phyloP scores from a whole-genome alignment of 2,888 invertebrate species.

The Punctoribates punctum region DNA sequence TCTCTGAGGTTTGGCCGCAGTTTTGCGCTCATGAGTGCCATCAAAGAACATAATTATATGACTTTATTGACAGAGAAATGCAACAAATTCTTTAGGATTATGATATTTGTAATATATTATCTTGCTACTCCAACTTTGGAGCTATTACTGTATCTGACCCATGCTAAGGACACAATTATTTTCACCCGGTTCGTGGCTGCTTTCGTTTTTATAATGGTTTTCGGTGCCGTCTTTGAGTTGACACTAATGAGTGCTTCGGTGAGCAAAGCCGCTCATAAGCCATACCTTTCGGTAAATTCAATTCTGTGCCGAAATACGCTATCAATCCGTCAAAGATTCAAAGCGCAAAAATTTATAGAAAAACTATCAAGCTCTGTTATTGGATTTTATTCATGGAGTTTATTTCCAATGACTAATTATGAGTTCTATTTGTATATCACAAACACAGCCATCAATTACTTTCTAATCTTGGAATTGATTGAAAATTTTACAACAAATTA shows the following conservation, averaged over 20 bases:
- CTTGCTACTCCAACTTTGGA: not conserved
- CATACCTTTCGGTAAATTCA: not conserved
- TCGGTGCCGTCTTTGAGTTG: not conserved
- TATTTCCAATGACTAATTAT: conserved; percentile 1
- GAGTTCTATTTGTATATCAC: too few relatives aligned
- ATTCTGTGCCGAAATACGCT: not conserved
- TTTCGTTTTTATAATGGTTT: not conserved
- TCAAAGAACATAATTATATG: not conserved
- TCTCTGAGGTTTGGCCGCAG: too few relatives aligned
- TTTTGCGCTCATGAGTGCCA: not conserved
- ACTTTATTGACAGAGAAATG: not conserved
- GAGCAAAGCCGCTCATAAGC: not conserved
- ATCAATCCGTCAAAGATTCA: not conserved
- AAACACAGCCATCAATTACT: too few relatives aligned
- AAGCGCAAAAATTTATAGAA: not conserved
- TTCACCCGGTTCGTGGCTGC: not conserved
- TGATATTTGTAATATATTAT: not conserved
- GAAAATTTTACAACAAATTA: too few relatives aligned
- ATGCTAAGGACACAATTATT: not conserved
- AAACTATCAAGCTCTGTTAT: not conserved
- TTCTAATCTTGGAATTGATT: too few relatives aligned
- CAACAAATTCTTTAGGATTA: not conserved
- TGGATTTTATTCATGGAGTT: not conserved
- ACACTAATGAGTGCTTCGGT: not conserved
- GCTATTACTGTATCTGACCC: not conserved